Conservation (phyloP, 2,888 invertebrate species). For the Cephus runcator region DNA sequence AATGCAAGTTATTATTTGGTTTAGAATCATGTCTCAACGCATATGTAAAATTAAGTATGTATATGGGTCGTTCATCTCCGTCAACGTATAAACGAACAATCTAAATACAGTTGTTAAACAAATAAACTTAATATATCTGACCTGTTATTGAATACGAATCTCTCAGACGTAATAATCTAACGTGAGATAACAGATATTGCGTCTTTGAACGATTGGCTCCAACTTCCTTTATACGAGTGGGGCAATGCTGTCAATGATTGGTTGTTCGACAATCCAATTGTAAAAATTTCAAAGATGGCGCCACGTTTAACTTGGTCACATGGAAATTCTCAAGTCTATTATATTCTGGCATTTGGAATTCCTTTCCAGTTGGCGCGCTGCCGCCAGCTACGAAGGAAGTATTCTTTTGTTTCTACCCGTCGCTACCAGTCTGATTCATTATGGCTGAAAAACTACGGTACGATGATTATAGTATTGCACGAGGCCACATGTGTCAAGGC, state of each 20-base stretch:
- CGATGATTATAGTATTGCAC: slow-evolving; percentile 6
- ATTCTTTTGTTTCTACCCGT: slow-evolving; percentile 5
- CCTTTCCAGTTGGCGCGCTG: slow-evolving; percentile 23
- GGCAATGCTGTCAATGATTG: background rate
- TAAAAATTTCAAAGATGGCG: background rate
- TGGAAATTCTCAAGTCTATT: background rate
- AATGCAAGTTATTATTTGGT: background rate
- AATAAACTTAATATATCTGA: background rate
- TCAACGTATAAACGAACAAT: background rate
- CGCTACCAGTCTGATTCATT: slow-evolving; percentile 7
- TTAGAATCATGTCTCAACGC: background rate
- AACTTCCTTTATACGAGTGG: background rate
- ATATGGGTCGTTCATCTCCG: background rate
- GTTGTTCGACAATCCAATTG: background rate
- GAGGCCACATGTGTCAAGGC: background rate
- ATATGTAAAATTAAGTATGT: background rate
- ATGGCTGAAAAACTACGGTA: slow-evolving; percentile 51
- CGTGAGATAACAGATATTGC: background rate
- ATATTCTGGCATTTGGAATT: background rate
- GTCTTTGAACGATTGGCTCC: background rate
- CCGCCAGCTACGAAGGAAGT: slow-evolving; percentile 18
- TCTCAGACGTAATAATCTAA: background rate
- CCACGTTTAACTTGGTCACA: background rate
- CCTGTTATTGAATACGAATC: background rate
- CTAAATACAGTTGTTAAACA: background rate